Percentiles rank a stretch among this genome's conserved stretches.
phyloP scores from a whole-genome alignment of 2,113 vertebrate species.

The Ceratotherium simum region DNA sequence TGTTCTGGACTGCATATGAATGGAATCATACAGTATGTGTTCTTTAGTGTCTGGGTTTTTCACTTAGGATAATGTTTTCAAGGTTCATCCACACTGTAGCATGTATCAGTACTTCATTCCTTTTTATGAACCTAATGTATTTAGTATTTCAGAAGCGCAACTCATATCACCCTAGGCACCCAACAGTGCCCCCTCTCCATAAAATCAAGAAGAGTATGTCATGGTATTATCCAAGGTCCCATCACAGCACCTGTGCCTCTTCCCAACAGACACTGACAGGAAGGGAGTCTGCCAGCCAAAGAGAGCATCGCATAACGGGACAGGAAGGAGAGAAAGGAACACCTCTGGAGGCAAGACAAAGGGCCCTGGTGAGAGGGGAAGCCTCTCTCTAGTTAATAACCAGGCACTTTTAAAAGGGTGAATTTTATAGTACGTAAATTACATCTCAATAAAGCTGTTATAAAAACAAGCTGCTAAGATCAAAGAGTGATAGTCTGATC shows the following conservation, averaged over 20 bases:
- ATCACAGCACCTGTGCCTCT: accelerated
- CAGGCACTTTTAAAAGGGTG: not conserved
- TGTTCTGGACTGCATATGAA: accelerated
- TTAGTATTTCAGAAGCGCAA: not conserved
- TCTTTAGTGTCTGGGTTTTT: not conserved
- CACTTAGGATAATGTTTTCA: accelerated
- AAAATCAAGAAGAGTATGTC: not conserved
- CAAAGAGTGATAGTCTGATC: not conserved
- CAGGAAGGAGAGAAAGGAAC: not conserved
- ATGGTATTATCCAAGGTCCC: not conserved
- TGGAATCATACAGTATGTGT: accelerated
- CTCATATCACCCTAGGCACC: too few relatives aligned
- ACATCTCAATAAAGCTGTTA: not conserved
- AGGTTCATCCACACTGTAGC: not conserved
- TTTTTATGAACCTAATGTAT: accelerated
- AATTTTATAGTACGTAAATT: not conserved
- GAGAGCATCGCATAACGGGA: accelerated
- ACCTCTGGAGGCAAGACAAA: accelerated
- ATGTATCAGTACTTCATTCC: too few relatives aligned
- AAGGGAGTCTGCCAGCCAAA: not conserved
- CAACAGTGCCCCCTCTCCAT: accelerated
- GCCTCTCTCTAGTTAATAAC: not conserved
- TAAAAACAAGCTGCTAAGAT: not conserved
- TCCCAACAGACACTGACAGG: not conserved
- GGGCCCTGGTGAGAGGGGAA: not conserved